A percentile compares a stretch with the other conserved stretches of the same genome.
phyloP scores from a whole-genome alignment of 2,888 invertebrate species.

The Drosophila leonis region DNA sequence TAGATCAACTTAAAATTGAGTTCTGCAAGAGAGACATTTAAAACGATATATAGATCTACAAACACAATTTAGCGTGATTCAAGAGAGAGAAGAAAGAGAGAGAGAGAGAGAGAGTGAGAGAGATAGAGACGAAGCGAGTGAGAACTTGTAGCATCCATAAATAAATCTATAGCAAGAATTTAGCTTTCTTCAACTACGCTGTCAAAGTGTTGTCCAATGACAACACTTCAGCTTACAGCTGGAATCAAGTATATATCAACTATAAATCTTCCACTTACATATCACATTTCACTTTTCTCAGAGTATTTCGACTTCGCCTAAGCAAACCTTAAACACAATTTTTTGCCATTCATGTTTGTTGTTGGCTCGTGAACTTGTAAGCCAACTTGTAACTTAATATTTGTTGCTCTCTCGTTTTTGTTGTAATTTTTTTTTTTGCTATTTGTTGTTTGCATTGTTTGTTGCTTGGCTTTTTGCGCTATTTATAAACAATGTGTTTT shows the following conservation, averaged over 20 bases:
- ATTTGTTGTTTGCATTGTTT: constrained; percentile 56
- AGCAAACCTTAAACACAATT: not conserved
- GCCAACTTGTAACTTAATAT: constrained; percentile 69
- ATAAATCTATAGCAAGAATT: too few species aligned
- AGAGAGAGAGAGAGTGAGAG: too few species aligned
- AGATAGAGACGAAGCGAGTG: too few species aligned
- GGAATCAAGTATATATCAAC: not conserved
- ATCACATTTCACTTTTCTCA: not conserved
- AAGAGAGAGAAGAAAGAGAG: too few species aligned
- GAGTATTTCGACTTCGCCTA: constrained; percentile 35
- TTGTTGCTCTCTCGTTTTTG: constrained; percentile 25
- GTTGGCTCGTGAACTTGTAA: constrained; percentile 74
- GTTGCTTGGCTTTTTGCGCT: constrained; percentile 47
- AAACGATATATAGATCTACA: too few species aligned
- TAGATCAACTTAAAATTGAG: not conserved
- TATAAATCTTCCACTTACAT: not conserved
- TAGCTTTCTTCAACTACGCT: too few species aligned
- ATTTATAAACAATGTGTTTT: constrained; percentile 64
- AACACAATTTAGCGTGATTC: too few species aligned
- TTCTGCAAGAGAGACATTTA: too few species aligned
- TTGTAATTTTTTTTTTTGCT: constrained; percentile 18
- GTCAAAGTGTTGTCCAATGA: too few species aligned
- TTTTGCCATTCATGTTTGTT: constrained; percentile 40
- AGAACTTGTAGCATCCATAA: too few species aligned
- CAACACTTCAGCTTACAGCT: not conserved